A percentile compares a stretch with the other conserved stretches of the same genome.
phyloP scores from a whole-genome alignment of 2,888 invertebrate genomes.

The Zele albiditarsus region DNA sequence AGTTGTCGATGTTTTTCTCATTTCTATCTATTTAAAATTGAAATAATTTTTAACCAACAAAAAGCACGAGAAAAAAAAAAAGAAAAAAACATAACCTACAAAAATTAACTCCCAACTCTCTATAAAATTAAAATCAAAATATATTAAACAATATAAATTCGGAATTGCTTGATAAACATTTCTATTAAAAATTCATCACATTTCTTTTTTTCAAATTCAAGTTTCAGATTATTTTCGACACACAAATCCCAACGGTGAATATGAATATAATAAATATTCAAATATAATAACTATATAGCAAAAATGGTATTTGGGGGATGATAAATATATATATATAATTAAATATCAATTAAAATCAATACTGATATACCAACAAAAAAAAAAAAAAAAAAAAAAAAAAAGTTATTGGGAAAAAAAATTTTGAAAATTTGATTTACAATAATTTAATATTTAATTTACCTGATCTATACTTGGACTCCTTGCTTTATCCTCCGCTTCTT shows the following conservation, averaged over 20 bases:
- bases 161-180: too few relatives aligned
- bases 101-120: too few relatives aligned
- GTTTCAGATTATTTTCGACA: background rate
- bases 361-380: background rate
- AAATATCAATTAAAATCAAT: background rate
- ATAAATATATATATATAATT: background rate
- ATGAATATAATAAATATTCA: constrained; percentile 34
- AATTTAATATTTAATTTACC: constrained; percentile 76
- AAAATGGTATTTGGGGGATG: background rate
- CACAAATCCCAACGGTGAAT: background rate
- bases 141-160: too few relatives aligned
- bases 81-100: too few relatives aligned
- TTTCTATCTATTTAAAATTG: too few relatives aligned
- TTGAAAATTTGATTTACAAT: too few relatives aligned
- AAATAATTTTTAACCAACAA: too few relatives aligned
- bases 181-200: too few relatives aligned
- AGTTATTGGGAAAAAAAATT: too few relatives aligned
- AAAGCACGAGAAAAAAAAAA: too few relatives aligned
- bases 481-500: constrained; percentile 76
- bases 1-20: constrained; percentile 62
- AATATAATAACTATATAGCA: background rate
- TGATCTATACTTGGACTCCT: constrained; percentile 92
- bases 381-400: constrained; percentile 45
- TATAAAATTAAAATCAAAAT: background rate
- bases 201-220: background rate